phyloP scores from a whole-genome alignment of 2,113 vertebrate species.

The Rhea pennata region DNA sequence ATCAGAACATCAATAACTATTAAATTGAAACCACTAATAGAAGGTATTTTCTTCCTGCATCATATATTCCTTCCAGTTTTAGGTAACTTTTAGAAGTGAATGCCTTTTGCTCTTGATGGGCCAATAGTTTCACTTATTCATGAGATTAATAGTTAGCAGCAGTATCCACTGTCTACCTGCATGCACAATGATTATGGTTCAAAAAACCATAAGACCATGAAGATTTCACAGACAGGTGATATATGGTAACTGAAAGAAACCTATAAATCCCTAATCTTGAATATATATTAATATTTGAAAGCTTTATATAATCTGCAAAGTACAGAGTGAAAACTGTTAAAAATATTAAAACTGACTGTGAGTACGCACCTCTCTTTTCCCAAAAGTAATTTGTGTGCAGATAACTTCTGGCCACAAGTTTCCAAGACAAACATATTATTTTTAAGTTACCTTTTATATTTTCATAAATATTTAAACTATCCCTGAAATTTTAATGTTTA shows the following conservation, averaged over 20 bases:
- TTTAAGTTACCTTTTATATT: slow-evolving; percentile 56
- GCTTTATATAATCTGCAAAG: slow-evolving; percentile 61
- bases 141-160: not conserved
- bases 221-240: slow-evolving; percentile 39
- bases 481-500: slow-evolving; percentile 57
- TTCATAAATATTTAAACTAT: slow-evolving; percentile 51
- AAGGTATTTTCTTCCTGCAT: not conserved
- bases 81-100: not conserved
- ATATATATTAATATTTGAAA: slow-evolving; percentile 63
- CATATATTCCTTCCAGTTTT: not conserved
- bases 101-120: not conserved
- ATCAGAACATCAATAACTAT: not conserved
- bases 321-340: slow-evolving; percentile 68
- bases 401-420: slow-evolving; percentile 53
- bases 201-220: slow-evolving; percentile 47
- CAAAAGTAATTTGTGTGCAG: slow-evolving; percentile 53
- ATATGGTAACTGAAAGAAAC: slow-evolving; percentile 34
- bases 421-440: slow-evolving; percentile 60
- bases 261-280: slow-evolving; percentile 60
- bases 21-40: not conserved
- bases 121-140: slow-evolving; percentile 21
- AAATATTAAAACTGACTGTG: slow-evolving; percentile 72
- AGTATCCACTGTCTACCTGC: slow-evolving; percentile 24
- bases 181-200: slow-evolving; percentile 29
- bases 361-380: slow-evolving; percentile 37